phyloP scores from a whole-genome alignment of 2,888 invertebrate genomes.

The Drosophila crucigera region DNA sequence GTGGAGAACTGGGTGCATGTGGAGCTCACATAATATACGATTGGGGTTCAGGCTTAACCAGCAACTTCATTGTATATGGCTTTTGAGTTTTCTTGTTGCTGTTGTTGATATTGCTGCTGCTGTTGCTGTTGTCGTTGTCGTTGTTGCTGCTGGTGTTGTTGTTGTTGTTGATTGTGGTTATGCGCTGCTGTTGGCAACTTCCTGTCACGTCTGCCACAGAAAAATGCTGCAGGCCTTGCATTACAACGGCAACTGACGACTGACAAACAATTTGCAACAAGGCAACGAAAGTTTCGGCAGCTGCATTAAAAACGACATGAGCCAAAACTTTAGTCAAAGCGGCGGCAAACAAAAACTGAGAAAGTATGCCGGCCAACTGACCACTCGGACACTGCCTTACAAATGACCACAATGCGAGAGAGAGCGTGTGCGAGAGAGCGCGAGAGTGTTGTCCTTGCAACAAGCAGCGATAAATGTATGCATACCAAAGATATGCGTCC shows the following conservation, averaged over 20 bases:
- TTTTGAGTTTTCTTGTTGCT: conserved; percentile 5
- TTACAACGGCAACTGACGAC: conserved; percentile 25
- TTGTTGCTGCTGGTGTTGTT: conserved; percentile 5
- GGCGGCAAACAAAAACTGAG: conserved; percentile 24
- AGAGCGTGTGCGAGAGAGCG: not conserved
- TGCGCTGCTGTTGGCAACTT: conserved; percentile 36
- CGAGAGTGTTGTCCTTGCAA: not conserved
- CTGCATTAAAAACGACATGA: conserved; percentile 33
- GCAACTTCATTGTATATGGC: conserved; percentile 17
- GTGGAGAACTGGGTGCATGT: not conserved
- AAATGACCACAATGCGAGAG: conserved; percentile 19
- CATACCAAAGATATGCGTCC: conserved; percentile 15
- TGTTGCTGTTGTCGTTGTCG: not conserved
- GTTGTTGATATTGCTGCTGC: not conserved
- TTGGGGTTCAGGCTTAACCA: conserved; percentile 2
- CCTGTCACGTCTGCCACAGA: conserved; percentile 54
- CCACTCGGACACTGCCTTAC: conserved; percentile 12
- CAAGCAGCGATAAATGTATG: conserved; percentile 6
- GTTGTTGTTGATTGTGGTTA: conserved; percentile 10
- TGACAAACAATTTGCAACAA: conserved; percentile 52
- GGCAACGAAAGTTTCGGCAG: conserved; percentile 49
- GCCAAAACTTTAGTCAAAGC: conserved; percentile 14
- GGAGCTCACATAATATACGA: conserved; percentile 6
- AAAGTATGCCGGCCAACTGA: conserved; percentile 33
- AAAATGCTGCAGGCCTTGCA: conserved; percentile 37